Base-by-base conservation (phyloP, 2,113 vertebrate species). In the Catharus bicknelli region DNA sequence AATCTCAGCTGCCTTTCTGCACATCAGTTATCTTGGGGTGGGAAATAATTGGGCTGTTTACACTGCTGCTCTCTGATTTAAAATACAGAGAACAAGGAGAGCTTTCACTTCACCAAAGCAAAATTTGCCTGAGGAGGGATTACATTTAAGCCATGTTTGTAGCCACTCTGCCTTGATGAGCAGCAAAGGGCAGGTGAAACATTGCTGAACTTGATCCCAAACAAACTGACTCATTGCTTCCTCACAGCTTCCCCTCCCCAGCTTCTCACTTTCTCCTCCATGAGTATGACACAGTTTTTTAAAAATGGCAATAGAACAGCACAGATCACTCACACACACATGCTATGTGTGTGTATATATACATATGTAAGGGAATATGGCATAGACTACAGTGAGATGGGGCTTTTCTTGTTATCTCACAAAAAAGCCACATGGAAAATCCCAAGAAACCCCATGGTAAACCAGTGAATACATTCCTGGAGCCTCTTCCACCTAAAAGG, bases 11-110 rank as follows among this genome's bases (percentile, higher is more conserved):
- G 76, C 59, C 70, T 77, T 73, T 82, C 12, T 62, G 62, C 50
- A 64, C 36, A 34, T 61, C 51, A 2, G 25, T 75, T 66, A 48
- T 57, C 58, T 68, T n/a, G 48, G 36, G 40, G 68, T 13, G 23
- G 81, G 55, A 94, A 91, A 83, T 80, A 93, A 93, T 63, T 85
- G 58, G 66, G 29, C 51, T 80, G n/a, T 68, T 95, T 84, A 51
- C 36, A 45, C 18, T 59, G 69, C 45, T 48, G n/a, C 25, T 29
- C 30, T 68, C 66, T 73, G 50, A 61, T 57, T 82, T 82, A 42
- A 61, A 84, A 89, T 12, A 50, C 6, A 47, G 67, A 76, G 36
- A 34, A 93, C 34, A 1, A 0, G 42, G 47, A 81, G 43, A 84
- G 78, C 20, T 92, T 91, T 82, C 50, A 69, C 32, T 47, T 38